Evolutionary conservation across 1,140 invertebrate genomes (phyloP).

Genomic region (Scaptomyza pallida): DNA sequence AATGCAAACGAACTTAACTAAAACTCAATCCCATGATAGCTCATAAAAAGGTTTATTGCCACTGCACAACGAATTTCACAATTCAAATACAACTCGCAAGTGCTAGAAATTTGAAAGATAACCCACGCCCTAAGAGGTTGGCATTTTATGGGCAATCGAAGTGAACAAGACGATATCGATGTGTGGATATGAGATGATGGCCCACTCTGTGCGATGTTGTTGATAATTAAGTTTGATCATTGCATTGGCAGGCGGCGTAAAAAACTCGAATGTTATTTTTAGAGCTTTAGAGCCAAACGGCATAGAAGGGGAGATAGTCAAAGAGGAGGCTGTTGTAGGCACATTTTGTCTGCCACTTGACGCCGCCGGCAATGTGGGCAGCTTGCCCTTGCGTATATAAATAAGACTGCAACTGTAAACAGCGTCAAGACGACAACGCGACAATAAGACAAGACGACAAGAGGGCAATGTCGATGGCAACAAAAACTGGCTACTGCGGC

Average conservation of each 20-base stretch:
- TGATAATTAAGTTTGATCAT: constrained; percentile 73
- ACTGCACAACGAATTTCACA: no score
- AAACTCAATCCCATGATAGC: no score
- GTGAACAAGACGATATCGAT: constrained; percentile 7
- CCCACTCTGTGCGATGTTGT: constrained; percentile 34
- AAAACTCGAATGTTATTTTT: constrained; percentile 46
- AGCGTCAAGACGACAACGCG: constrained; percentile 18
- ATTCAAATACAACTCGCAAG: neutral
- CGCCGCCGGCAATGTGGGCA: constrained; percentile 51
- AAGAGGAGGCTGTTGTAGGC: constrained; percentile 21
- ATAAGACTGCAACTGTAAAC: constrained; percentile 65
- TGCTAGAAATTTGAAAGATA: constrained; percentile 6
- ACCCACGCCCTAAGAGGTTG: constrained; percentile 12
- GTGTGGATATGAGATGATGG: constrained; percentile 19
- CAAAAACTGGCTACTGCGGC: constrained; percentile 20
- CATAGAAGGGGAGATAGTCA: neutral
- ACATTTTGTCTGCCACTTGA: constrained; percentile 31
- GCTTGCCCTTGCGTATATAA: constrained; percentile 76
- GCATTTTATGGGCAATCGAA: constrained; percentile 8
- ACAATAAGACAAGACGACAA: constrained; percentile 34
- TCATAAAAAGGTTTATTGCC: no score
- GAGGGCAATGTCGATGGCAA: constrained; percentile 41
- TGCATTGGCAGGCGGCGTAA: constrained; percentile 47
- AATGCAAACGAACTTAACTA: no score
- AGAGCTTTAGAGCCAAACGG: constrained; percentile 23